Conservation (phyloP, 2,888 invertebrate species). For the Cryptocephalus moraei region DNA sequence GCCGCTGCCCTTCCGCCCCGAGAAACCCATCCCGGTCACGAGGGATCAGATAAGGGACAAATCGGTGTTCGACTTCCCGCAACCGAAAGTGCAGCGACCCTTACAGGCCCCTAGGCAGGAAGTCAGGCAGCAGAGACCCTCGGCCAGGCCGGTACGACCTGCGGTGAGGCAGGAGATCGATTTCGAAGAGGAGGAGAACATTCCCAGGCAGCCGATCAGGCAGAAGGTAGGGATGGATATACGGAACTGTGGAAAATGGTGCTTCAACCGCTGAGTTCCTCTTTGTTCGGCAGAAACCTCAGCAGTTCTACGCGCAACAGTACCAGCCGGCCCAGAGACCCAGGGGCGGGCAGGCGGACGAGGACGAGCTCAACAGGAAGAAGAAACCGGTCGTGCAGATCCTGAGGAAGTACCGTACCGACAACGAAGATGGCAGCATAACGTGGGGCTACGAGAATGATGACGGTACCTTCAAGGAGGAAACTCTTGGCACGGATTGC, state of each 20-base stretch:
- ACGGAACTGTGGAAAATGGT: too few relatives aligned
- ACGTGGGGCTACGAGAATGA: conserved; percentile 85
- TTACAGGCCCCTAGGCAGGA: conserved; percentile 8
- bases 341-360: conserved; percentile 21
- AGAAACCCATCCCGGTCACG: conserved; percentile 31
- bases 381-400: conserved; percentile 37
- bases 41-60: conserved; percentile 29
- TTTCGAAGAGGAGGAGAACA: conserved; percentile 15
- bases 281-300: conserved; percentile 5
- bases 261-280: too few relatives aligned
- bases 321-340: conserved; percentile 27
- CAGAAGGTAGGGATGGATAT: conserved; percentile 17
- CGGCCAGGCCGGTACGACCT: conserved; percentile 12
- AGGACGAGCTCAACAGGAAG: conserved; percentile 35
- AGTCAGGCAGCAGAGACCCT: conserved; percentile 5
- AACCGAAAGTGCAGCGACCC: conserved; percentile 10
- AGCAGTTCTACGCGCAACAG: conserved; percentile 29
- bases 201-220: conserved; percentile 16
- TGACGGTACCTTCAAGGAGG: conserved; percentile 79
- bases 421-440: conserved; percentile 72
- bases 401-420: conserved; percentile 56
- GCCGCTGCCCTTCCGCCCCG: conserved; percentile 29
- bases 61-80: conserved; percentile 15
- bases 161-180: conserved; percentile 22
- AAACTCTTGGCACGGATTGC: conserved; percentile 63